phyloP scores from a whole-genome alignment of 2,113 vertebrate species.

The chimpanzee (Pan troglodytes) region NHGRI_mPanTro3-v2.1_pri NC_072414.2:34710001-34710500 shows the following conservation, averaged over 20 bases:
- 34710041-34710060: too few species aligned
- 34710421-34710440: constrained; percentile 72
- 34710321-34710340: constrained; percentile 94
- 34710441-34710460: constrained; percentile 65
- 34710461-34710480: constrained; percentile 77
- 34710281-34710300: constrained; percentile 94
- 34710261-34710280: constrained; percentile 87
- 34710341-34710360: constrained; percentile 88
- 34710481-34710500: constrained; percentile 88
- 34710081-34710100: too few species aligned
- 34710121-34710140: background rate
- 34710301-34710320: constrained; percentile 97
- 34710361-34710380: background rate
- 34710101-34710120: background rate
- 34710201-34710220: background rate
- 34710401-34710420: constrained; percentile 15
- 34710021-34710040: too few species aligned
- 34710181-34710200: background rate
- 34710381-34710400: background rate
- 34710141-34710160: constrained; percentile 5
- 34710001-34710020: too few species aligned
- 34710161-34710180: background rate
- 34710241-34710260: background rate
- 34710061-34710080: too few species aligned
- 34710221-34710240: background rate